These are phyloP conservation scores for Formicarius rufipectus DNA, from an alignment of 2,113 vertebrate genomes.

Conservation along the genomic window DNA sequence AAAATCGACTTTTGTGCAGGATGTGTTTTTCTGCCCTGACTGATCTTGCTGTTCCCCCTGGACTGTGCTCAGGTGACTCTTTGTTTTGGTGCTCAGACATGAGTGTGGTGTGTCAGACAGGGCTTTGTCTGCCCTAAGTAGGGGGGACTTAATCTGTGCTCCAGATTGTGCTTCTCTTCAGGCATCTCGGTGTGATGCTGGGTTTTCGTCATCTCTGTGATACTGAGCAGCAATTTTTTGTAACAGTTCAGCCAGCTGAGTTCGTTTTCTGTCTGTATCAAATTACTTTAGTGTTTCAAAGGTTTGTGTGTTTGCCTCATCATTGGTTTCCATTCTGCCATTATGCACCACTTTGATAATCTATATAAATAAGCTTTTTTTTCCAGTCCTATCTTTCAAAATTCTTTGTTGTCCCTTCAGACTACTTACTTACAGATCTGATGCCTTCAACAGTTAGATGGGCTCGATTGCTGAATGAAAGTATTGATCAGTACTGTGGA, in stretches of 20 bases:
- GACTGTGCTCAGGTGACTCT: not conserved
- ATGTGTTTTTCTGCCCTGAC: rapidly evolving
- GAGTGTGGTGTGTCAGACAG: not conserved
- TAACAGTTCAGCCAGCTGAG: not conserved
- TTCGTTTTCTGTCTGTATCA: not conserved
- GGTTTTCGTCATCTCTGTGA: not conserved
- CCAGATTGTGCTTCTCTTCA: not conserved
- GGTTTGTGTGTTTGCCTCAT: not conserved
- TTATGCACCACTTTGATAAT: not conserved
- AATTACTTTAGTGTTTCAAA: not conserved
- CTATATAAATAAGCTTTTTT: not conserved
- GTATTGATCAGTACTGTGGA: not conserved
- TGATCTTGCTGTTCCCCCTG: not conserved
- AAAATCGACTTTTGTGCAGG: not conserved
- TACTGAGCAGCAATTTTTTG: not conserved
- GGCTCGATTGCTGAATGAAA: not conserved
- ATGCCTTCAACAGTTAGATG: not conserved
- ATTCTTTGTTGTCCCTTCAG: not conserved
- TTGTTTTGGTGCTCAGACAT: not conserved
- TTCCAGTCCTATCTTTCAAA: not conserved
- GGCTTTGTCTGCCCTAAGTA: not conserved
- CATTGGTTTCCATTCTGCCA: not conserved
- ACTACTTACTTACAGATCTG: not conserved
- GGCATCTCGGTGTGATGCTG: not conserved
- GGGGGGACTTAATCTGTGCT: not conserved